Evolutionary conservation across 2,888 invertebrate species (phyloP), one percentile per base, ranked within the genome.

Genomic region (Drosophila borborema): DNA sequence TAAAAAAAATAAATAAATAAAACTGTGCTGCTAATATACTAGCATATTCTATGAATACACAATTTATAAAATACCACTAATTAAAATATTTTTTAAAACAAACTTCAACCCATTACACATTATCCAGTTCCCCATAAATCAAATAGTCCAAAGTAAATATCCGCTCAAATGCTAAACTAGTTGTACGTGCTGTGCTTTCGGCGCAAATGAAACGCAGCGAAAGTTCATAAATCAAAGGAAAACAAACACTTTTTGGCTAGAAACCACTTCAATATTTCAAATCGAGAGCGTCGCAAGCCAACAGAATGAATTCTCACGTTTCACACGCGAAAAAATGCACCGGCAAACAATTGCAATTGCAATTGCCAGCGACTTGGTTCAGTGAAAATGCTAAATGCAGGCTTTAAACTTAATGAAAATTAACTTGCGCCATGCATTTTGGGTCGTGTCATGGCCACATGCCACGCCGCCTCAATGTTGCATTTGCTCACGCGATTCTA

Each of bases 251-350:
- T 80, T 64, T 23, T 12, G 68, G 64, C 67, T 55, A 67, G 64
- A 74, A 86, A 73, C 74, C 74, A 86, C 80, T 77, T 80, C 71
- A 85, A 90, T 80, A 85, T 77, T 81, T 86, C 71, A 85, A 86
- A 82, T 38, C 23, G 31, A 38, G 20, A 38, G 53, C 53, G 8
- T 53, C 12, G 53, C 36, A 20, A 58, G 28, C 63, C 48, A 41
- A 63, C 41, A 64, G 41, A 34, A 64, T 46, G 68, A 69, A 64
- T 68, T 77, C 62, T 65, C 77, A 68, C 64, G 77, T 76, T 53
- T 62, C 54, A 14, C 28, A 31, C 20, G 20, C 43, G 4, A 40
- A 41, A 40, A 56, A 74, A 46, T 43, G 54, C 20, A 45, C 43
- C 53, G 38, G 46, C 68, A 65, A 55, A 31, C 36, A 54, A 72